Conservation (phyloP, 2,888 invertebrate genomes). For the Pandemis heparana region DNA sequence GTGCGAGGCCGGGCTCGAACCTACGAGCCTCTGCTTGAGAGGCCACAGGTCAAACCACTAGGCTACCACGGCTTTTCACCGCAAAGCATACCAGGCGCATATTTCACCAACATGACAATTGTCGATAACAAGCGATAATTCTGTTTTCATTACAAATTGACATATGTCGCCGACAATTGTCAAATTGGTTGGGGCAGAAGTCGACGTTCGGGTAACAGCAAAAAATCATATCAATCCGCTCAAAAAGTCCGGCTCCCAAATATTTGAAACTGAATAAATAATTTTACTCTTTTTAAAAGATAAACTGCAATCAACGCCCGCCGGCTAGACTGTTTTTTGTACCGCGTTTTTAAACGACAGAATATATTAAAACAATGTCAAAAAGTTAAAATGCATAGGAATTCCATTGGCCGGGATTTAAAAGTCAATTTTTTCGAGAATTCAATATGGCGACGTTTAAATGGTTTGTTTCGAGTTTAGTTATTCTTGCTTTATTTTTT, state of each 20-base stretch:
- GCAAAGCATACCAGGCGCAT: too few species aligned
- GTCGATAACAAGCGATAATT: too few species aligned
- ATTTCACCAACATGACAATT: too few species aligned
- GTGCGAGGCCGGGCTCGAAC: too few species aligned
- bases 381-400: slow-evolving; percentile 33
- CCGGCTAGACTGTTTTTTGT: slow-evolving; percentile 36
- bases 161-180: too few species aligned
- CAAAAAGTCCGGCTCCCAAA: not conserved
- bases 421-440: slow-evolving; percentile 39
- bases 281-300: slow-evolving; percentile 20
- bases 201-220: too few species aligned
- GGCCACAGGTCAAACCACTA: too few species aligned
- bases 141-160: too few species aligned
- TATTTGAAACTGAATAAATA: slow-evolving; percentile 22
- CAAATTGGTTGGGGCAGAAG: too few species aligned
- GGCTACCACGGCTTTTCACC: too few species aligned
- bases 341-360: slow-evolving; percentile 1
- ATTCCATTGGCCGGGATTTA: slow-evolving; percentile 25
- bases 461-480: slow-evolving; percentile 13
- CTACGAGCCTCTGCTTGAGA: too few species aligned
- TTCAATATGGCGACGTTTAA: slow-evolving; percentile 30
- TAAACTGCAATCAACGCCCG: slow-evolving; percentile 18
- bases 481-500: not conserved
- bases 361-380: slow-evolving; percentile 13
- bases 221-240: too few species aligned